phyloP scores from a whole-genome alignment of 2,888 invertebrate species.

The Lasioglossum figueresi region DNA sequence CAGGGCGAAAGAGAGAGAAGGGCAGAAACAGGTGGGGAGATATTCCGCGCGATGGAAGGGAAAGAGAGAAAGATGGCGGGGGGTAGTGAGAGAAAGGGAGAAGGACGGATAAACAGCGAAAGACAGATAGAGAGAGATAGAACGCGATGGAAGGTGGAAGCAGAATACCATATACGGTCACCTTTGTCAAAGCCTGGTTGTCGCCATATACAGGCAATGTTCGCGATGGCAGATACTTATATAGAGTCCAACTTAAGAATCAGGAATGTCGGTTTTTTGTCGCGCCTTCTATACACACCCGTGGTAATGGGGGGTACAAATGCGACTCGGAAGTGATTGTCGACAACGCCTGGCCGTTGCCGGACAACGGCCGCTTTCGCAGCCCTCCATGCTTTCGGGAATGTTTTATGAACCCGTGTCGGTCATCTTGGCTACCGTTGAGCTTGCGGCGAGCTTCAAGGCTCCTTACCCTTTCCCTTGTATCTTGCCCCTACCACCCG shows the following conservation, averaged over 20 bases:
- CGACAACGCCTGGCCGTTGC: slow-evolving; percentile 40
- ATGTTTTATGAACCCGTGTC: slow-evolving; percentile 1
- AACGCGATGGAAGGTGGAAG: slow-evolving; percentile 81
- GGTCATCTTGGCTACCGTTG: neutral
- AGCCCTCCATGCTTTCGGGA: slow-evolving; percentile 35
- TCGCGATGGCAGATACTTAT: slow-evolving; percentile 83
- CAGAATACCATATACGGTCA: slow-evolving; percentile 82
- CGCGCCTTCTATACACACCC: slow-evolving; percentile 77
- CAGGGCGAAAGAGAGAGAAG: slow-evolving; percentile 53
- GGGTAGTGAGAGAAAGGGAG: slow-evolving; percentile 26
- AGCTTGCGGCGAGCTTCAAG: slow-evolving; percentile 19
- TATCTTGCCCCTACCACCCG: neutral
- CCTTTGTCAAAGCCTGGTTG: slow-evolving; percentile 83
- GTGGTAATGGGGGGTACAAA: slow-evolving; percentile 72
- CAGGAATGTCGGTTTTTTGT: slow-evolving; percentile 81
- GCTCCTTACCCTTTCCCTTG: neutral
- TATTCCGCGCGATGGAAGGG: slow-evolving; percentile 32
- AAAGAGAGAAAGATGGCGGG: slow-evolving; percentile 38
- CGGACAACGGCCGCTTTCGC: slow-evolving; percentile 44
- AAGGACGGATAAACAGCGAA: slow-evolving; percentile 35
- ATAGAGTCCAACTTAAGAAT: slow-evolving; percentile 82
- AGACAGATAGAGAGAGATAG: slow-evolving; percentile 45
- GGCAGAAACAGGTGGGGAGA: slow-evolving; percentile 43
- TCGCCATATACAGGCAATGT: slow-evolving; percentile 83
- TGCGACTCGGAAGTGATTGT: slow-evolving; percentile 72